phyloP scores from a whole-genome alignment of 2,113 vertebrate species.

The Osmerus mordax region DNA sequence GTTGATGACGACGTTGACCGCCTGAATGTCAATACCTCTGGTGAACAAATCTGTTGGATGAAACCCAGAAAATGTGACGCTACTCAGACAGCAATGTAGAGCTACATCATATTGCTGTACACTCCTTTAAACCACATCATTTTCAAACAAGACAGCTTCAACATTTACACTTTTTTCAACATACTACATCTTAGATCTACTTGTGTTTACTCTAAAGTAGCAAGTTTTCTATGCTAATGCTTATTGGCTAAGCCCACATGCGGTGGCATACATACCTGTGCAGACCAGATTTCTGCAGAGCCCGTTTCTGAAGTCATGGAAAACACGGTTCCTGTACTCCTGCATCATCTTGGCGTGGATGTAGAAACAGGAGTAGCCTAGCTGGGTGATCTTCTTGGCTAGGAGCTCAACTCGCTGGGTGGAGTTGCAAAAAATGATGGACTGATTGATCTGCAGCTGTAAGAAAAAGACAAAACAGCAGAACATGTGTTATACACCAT shows the following conservation, averaged over 20 bases:
- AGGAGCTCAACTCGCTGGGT: conserved; percentile 77
- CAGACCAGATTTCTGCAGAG: conserved; percentile 78
- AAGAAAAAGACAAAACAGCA: neutral
- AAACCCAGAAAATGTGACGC: neutral
- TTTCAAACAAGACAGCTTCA: too few relatives aligned
- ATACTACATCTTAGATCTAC: too few relatives aligned
- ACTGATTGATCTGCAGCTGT: conserved; percentile 80
- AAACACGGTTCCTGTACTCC: conserved; percentile 74
- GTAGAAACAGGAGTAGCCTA: conserved; percentile 80
- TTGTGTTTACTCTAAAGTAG: too few relatives aligned
- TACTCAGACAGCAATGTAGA: too few relatives aligned
- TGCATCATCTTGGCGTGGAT: conserved; percentile 82
- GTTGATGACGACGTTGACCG: conserved; percentile 80
- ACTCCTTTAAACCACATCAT: too few relatives aligned
- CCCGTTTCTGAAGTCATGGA: conserved; percentile 78
- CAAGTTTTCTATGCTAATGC: too few relatives aligned
- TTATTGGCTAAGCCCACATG: too few relatives aligned
- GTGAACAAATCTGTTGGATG: conserved; percentile 73
- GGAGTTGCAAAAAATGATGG: conserved; percentile 81
- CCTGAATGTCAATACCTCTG: conserved; percentile 79
- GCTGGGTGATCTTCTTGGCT: conserved; percentile 78
- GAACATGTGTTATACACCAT: neutral
- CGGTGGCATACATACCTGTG: conserved; percentile 63
- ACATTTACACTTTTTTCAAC: too few relatives aligned
- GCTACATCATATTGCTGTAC: too few relatives aligned